phyloP scores from a whole-genome alignment of 2,797 vertebrate genomes.

The Poeciliopsis presidionis region DNA sequence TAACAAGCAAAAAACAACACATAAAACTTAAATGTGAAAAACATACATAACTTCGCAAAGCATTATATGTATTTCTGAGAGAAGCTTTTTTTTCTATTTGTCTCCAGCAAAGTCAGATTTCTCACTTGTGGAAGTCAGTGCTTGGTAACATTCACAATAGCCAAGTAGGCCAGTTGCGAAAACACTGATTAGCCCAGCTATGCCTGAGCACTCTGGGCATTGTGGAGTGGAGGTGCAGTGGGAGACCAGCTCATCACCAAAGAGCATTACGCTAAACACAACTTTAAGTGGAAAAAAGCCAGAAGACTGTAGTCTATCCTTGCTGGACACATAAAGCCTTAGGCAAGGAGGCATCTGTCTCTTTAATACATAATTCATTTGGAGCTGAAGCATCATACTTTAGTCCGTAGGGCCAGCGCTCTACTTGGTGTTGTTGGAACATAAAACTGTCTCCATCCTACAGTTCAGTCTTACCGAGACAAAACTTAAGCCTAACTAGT shows the following conservation, averaged over 20 bases:
- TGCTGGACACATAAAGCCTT: constrained; percentile 77
- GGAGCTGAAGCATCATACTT: constrained; percentile 72
- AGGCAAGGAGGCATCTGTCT: constrained; percentile 77
- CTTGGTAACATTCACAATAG: constrained; percentile 70
- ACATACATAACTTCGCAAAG: neutral
- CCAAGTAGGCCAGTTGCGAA: constrained; percentile 72
- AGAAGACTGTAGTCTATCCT: constrained; percentile 72
- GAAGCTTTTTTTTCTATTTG: constrained; percentile 25
- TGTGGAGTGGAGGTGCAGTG: constrained; percentile 66
- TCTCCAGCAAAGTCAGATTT: constrained; percentile 56
- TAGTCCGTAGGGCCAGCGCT: constrained; percentile 60
- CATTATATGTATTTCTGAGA: neutral
- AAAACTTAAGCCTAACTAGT: constrained; percentile 19
- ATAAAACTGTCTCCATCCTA: constrained; percentile 68
- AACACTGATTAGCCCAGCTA: constrained; percentile 74
- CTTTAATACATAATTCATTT: constrained; percentile 80
- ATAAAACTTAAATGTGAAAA: neutral
- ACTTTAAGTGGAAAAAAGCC: constrained; percentile 80
- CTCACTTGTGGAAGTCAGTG: constrained; percentile 64
- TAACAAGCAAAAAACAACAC: neutral
- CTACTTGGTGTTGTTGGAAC: constrained; percentile 64
- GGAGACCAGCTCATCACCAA: constrained; percentile 75
- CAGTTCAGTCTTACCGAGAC: constrained; percentile 47
- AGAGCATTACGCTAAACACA: constrained; percentile 74
- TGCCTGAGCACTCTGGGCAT: constrained; percentile 71